Conservation (phyloP, 2,888 invertebrate species). For the Leptothorax acervorum region DNA sequence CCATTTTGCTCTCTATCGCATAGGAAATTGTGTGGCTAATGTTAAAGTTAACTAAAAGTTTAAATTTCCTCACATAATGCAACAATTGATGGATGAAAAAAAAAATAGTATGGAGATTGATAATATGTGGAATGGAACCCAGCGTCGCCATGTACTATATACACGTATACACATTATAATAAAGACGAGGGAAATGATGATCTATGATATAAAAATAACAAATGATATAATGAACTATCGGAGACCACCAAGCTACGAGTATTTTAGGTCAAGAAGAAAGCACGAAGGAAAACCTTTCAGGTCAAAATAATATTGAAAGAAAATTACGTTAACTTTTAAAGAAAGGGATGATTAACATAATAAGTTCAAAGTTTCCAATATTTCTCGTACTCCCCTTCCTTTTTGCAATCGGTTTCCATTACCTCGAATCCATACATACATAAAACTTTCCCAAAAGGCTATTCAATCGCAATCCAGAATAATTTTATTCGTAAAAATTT, state of each 20-base stretch:
- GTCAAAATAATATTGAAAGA: slow-evolving; percentile 39
- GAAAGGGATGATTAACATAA: slow-evolving; percentile 26
- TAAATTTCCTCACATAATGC: not conserved
- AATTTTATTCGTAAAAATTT: not conserved
- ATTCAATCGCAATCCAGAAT: not conserved
- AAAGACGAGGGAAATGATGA: not conserved
- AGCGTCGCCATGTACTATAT: too few species aligned
- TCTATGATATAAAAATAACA: slow-evolving; percentile 21
- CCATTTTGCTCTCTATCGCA: not conserved
- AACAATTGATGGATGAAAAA: not conserved
- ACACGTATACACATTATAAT: not conserved
- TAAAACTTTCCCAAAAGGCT: not conserved
- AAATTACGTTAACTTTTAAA: slow-evolving; percentile 29
- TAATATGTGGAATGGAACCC: not conserved
- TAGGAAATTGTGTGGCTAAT: not conserved
- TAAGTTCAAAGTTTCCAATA: slow-evolving; percentile 17
- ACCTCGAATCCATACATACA: not conserved
- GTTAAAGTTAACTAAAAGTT: not conserved
- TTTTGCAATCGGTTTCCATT: not conserved
- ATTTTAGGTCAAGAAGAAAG: slow-evolving; percentile 19
- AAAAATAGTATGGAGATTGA: not conserved
- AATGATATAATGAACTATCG: slow-evolving; percentile 20
- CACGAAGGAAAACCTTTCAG: slow-evolving; percentile 23
- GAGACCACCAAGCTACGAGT: slow-evolving; percentile 1
- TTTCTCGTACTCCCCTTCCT: not conserved